Evolutionary conservation across 2,113 vertebrate species (phyloP), one percentile per base, ranked within the genome.

Genomic region (Macquaria australasica): DNA sequence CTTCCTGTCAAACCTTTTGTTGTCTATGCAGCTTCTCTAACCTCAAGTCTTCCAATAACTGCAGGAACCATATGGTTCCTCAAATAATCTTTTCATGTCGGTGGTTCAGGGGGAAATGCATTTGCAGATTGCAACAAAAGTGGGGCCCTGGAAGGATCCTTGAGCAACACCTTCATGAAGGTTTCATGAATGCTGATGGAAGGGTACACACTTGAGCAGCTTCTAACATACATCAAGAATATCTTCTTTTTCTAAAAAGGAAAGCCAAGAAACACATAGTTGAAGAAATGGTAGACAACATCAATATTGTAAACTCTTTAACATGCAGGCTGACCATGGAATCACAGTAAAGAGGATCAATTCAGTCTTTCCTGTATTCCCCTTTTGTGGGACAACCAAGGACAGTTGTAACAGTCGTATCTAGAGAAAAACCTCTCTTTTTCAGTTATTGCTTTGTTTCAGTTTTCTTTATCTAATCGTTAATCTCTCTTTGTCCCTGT

Each of bases 181-280:
- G 70, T 67, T 64, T 66, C 34, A 73, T 72, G 78, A 72, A 16
- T n/a, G 37, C 15, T 66, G 60, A 58, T 18, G 62, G 21, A 37
- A 50, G 39, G 50, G 18, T 16, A 4, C 45, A 41, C 8, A 63
- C 31, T 9, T 10, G 14, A 39, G 56, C 6, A 23, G 11, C 4
- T 41, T 41, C 31, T 12, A n/a, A 56, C n/a, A 43, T 37, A 10
- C 6, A 69, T 23, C 41, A 25, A 48, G 2, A 0, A 15, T 14
- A 16, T 11, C 0, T 31, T 31, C n/a, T 31, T 39, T 68, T 53
- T 21, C 8, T 23, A 14, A 10, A 21, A 53, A 41, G 23, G 10
- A 43, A 37, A 41, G n/a, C 58, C 48, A 41, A 39, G 8, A 41
- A 64, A 62, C 15, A 28, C 9, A 28, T 8, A 7, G 1, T 4